Conservation (phyloP, 2,797 vertebrate genomes). For the Tragelaphus eurycerus region DNA sequence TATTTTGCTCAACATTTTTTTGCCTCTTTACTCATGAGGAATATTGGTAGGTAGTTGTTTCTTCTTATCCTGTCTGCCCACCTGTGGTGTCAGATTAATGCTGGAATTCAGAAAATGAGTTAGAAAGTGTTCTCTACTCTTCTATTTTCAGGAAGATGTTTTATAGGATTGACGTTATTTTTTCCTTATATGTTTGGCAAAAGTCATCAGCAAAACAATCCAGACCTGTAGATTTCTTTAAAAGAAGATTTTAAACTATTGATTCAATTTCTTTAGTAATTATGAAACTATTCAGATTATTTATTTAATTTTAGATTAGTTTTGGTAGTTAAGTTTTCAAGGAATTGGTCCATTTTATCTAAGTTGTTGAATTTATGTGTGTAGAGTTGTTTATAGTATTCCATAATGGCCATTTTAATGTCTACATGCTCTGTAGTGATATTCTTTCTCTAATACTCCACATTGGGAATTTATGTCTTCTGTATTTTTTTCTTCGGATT, state of each 20-base stretch:
- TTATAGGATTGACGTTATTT: neutral
- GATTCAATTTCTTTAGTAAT: neutral
- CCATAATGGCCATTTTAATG: neutral
- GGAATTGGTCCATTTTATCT: neutral
- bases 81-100: neutral
- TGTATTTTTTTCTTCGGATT: neutral
- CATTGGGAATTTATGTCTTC: neutral
- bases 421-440: neutral
- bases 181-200: neutral
- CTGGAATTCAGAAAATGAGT: neutral
- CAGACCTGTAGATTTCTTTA: neutral
- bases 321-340: neutral
- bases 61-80: neutral
- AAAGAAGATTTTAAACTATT: neutral
- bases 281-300: neutral
- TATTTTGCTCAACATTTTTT: neutral
- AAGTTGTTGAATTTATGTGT: neutral
- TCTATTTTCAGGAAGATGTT: neutral
- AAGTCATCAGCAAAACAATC: neutral
- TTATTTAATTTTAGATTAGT: neutral
- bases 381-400: neutral
- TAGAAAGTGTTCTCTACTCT: neutral
- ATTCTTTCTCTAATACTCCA: neutral
- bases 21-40: neutral
- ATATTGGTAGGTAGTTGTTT: neutral